Evolutionary conservation across 2,888 invertebrate species (phyloP), one percentile per base, ranked within the genome.

Genomic region (Frankliniella intonsa): DNA sequence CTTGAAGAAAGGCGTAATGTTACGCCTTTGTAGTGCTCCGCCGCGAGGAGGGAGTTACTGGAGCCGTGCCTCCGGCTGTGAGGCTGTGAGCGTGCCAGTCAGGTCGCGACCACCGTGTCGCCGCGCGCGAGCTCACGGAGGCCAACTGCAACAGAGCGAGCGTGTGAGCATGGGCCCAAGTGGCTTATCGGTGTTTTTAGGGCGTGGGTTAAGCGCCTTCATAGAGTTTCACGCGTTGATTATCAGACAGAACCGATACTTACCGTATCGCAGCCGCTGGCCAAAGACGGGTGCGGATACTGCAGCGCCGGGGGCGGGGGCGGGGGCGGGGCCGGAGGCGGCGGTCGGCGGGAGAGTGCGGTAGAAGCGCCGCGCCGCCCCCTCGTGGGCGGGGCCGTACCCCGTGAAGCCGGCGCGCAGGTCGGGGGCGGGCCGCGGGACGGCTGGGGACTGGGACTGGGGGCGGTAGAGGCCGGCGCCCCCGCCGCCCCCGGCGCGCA

Each of bases 321-420:
- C 55, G 12, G 10, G 11, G 14, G 14, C 55, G 55, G 10, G 7
- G 17, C 14, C 19, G 14, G 55, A 7, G 14, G 55, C 55, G 55
- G 55, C 55, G 55, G 55, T 5, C 5, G 69, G 7, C 25, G 69
- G 25, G 11, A 76, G 25, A 12, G 69, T 76, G 25, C 69, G 69
- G 69, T 76, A 76, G 69, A 76, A 76, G 11, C 69, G 69, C 1
- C 69, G 69, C 0, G 22, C 69, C 22, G 69, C 69, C 9, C 25
- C 22, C 9, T 76, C 69, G 69, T 76, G 69, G 1, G 69, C 69
- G 22, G 69, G 69, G 69, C 69, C 69, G 69, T 22, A 76, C 9
- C 69, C 69, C 7, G 69, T 76, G 69, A 25, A 76, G 69, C 69
- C 69, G 10, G 69, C 69, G 69, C 69, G 69, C 22, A 76, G 69